Percentiles rank a stretch among this genome's conserved stretches.
Conservation (phyloP, 2,888 invertebrate species). For the Machimus rusticus region DNA sequence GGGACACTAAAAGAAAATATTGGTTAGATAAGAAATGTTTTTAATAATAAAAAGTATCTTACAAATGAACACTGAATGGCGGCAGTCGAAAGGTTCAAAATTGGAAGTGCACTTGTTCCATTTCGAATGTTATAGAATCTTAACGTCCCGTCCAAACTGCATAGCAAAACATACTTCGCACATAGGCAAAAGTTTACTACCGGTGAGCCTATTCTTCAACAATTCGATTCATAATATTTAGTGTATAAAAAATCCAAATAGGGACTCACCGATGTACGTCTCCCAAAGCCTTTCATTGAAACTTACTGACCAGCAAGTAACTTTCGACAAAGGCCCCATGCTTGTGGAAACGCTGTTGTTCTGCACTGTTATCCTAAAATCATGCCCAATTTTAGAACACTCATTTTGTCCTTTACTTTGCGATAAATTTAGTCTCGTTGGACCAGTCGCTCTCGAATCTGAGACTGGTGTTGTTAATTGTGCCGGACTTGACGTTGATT, state of each 20-base stretch:
- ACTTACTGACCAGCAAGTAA: constrained; percentile 66
- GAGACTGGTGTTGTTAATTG: background rate
- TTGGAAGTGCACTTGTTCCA: constrained; percentile 58
- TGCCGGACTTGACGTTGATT: constrained; percentile 48
- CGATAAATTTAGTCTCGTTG: constrained; percentile 50
- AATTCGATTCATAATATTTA: background rate
- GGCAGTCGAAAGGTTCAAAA: constrained; percentile 57
- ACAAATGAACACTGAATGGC: constrained; percentile 60
- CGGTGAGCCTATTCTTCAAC: constrained; percentile 55
- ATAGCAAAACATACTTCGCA: constrained; percentile 58
- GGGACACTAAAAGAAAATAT: constrained; percentile 54
- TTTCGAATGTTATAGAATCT: constrained; percentile 57
- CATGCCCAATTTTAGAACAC: constrained; percentile 61
- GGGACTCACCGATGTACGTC: constrained; percentile 68
- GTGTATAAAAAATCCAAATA: background rate
- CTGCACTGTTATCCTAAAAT: constrained; percentile 64
- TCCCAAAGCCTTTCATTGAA: constrained; percentile 75
- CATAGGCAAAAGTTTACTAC: constrained; percentile 60
- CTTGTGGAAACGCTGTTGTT: constrained; percentile 66
- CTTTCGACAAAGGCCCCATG: constrained; percentile 68
- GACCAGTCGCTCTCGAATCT: constrained; percentile 37
- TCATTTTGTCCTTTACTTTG: constrained; percentile 54
- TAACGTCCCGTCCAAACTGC: constrained; percentile 60
- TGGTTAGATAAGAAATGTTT: background rate
- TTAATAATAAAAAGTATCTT: background rate